Evolutionary conservation across 2,113 vertebrate species (phyloP), one percentile per base, ranked within the genome.

Genomic region (Meleagris gallopavo): DNA sequence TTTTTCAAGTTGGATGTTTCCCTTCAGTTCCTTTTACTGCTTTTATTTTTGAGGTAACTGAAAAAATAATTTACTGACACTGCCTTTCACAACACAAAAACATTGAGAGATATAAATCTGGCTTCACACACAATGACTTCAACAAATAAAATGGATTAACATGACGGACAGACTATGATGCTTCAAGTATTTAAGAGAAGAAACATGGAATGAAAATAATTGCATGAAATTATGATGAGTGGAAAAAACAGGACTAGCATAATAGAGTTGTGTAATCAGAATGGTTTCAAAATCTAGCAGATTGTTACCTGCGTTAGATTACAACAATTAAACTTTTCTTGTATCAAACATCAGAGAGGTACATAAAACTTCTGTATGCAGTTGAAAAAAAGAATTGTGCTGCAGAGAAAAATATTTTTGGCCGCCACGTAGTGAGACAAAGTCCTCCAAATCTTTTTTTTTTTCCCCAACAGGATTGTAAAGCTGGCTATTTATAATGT

Each of bases 101-200:
- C 40, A 96, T 65, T 96, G 98, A 98, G 98, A 98, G 98, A 97
- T 91, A 97, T 46, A 92, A 96, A 93, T 60, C 54, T 88, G 94
- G 85, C 78, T 83, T 32, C 64, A 73, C 81, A 76, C 62, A 89
- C 85, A 84, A 79, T 40, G 80, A 85, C 62, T 94, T 30, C 76
- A 71, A 96, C 89, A 89, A 91, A 94, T 88, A 94, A 93, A 91
- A 96, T 83, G 65, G 85, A 92, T 88, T 43, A 76, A 88, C 8
- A 14, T 88, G 91, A 96, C 24, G 3, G 84, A 96, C 91, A 96
- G 93, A 95, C 82, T 62, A 86, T 78, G 91, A 73, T 55, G 84
- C 61, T 93, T 90, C 60, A 32, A 95, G 79, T 54, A 55, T 70
- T 55, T 81, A 82, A 67, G 94, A 93, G 87, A 82, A 95, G 76